Evolutionary conservation across 2,888 invertebrate species (phyloP).

Genomic region (Lamproptera curius): DNA sequence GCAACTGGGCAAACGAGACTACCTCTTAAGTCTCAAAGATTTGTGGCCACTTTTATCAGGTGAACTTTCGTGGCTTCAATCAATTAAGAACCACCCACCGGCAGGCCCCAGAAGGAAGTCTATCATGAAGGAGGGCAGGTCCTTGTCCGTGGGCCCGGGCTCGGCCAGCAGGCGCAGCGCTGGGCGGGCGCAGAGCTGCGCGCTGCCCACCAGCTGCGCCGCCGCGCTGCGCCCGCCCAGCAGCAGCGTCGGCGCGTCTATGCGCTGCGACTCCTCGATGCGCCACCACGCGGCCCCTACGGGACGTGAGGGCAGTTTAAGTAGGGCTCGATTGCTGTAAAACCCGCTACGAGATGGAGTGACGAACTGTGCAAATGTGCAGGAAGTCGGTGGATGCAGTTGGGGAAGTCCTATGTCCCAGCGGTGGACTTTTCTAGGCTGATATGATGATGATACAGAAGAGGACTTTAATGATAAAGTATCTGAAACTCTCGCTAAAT

Average conservation of each 20-base stretch:
- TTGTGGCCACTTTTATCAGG: background rate
- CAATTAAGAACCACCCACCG: slow-evolving; percentile 34
- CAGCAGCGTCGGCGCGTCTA: slow-evolving; percentile 45
- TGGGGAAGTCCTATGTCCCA: no score
- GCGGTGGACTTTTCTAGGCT: no score
- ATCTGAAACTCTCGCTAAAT: background rate
- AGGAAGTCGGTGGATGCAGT: no score
- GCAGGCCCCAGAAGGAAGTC: slow-evolving; percentile 45
- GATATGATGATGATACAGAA: no score
- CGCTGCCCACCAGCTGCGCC: slow-evolving; percentile 58
- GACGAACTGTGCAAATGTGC: no score
- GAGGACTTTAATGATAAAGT: background rate
- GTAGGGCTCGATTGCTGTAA: background rate
- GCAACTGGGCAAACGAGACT: no score
- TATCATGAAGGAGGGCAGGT: slow-evolving; percentile 44
- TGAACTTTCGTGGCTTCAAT: background rate
- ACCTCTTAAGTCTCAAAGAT: background rate
- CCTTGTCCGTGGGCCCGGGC: slow-evolving; percentile 44
- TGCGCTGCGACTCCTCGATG: slow-evolving; percentile 37
- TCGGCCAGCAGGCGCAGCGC: slow-evolving; percentile 48
- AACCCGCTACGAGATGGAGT: background rate
- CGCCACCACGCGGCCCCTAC: slow-evolving; percentile 69
- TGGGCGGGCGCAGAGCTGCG: slow-evolving; percentile 48
- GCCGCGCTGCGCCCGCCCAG: slow-evolving; percentile 49
- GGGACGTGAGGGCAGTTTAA: background rate